Conservation (phyloP, 2,888 invertebrate genomes). For the Notodonta dromedarius region DNA sequence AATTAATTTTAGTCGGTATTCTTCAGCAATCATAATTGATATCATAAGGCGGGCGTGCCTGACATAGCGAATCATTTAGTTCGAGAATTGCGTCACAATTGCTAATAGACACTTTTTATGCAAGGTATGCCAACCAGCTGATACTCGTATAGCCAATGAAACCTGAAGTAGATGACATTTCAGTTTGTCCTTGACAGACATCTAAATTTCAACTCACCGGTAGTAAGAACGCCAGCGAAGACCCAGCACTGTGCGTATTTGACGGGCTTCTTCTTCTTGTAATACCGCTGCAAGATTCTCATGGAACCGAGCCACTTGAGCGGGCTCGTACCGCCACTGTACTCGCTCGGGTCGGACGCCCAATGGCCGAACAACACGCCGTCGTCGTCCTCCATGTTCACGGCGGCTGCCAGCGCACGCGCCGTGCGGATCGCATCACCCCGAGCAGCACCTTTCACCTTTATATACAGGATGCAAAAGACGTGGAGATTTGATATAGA, state of each 20-base stretch:
- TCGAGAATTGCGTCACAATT: too few relatives aligned
- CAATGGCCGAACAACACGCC: conserved; percentile 95
- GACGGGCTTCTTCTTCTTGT: conserved; percentile 92
- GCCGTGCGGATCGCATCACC: conserved; percentile 91
- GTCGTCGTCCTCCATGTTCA: conserved; percentile 94
- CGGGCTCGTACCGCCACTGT: conserved; percentile 93
- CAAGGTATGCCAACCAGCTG: too few relatives aligned
- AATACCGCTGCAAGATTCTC: conserved; percentile 93
- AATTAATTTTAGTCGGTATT: background rate
- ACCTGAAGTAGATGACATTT: too few relatives aligned
- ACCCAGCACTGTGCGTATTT: conserved; percentile 99
- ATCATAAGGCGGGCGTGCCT: background rate
- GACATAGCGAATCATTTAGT: too few relatives aligned
- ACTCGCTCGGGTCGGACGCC: conserved; percentile 93
- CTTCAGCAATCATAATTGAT: background rate
- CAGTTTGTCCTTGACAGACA: too few relatives aligned
- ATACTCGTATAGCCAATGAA: too few relatives aligned
- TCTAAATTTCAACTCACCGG: conserved; percentile 80
- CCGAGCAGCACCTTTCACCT: conserved; percentile 85
- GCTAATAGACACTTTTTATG: too few relatives aligned
- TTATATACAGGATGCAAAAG: conserved; percentile 5
- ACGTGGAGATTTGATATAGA: too few relatives aligned
- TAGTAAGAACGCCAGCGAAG: conserved; percentile 94
- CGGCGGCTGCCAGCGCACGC: conserved; percentile 93
- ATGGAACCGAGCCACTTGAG: conserved; percentile 96